Evolutionary conservation across 2,888 invertebrate species (phyloP).

Genomic region (Callyntrura guangdongensis): DNA sequence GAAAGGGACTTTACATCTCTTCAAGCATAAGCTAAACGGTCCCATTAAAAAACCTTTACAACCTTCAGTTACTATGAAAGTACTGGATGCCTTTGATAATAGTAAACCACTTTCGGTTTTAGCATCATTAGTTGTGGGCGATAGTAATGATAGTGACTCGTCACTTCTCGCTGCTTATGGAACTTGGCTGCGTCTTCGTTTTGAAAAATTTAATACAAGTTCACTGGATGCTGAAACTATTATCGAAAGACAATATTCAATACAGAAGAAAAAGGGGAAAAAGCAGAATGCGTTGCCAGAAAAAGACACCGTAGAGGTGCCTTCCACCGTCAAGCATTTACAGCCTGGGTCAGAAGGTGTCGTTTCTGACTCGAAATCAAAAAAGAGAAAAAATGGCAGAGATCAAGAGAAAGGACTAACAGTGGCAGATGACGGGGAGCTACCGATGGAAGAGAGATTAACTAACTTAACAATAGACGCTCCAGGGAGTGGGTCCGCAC

Average conservation of each 20-base stretch:
- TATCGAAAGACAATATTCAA: constrained; percentile 86
- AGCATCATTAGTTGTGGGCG: constrained; percentile 85
- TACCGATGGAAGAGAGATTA: constrained; percentile 93
- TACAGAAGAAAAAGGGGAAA: constrained; percentile 63
- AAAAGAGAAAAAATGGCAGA: constrained; percentile 86
- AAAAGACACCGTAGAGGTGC: constrained; percentile 84
- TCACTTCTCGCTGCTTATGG: constrained; percentile 89
- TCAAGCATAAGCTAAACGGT: constrained; percentile 92
- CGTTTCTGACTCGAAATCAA: constrained; percentile 79
- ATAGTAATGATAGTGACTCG: constrained; percentile 85
- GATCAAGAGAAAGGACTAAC: constrained; percentile 85
- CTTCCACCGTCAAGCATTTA: constrained; percentile 87
- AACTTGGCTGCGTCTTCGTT: constrained; percentile 87
- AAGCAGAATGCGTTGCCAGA: constrained; percentile 30
- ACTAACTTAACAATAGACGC: constrained; percentile 92
- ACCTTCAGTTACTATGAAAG: constrained; percentile 89
- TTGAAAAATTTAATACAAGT: constrained; percentile 88
- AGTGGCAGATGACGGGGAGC: constrained; percentile 86
- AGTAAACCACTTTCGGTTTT: constrained; percentile 88
- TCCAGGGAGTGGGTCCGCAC: constrained; percentile 87
- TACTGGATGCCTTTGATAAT: constrained; percentile 88
- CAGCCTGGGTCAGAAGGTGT: constrained; percentile 86
- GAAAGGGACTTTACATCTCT: constrained; percentile 93
- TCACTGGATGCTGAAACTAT: constrained; percentile 87
- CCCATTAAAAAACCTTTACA: constrained; percentile 89